Evolutionary conservation across 2,888 invertebrate genomes (phyloP).

Genomic region (Sinodicranocentrus sp.): DNA sequence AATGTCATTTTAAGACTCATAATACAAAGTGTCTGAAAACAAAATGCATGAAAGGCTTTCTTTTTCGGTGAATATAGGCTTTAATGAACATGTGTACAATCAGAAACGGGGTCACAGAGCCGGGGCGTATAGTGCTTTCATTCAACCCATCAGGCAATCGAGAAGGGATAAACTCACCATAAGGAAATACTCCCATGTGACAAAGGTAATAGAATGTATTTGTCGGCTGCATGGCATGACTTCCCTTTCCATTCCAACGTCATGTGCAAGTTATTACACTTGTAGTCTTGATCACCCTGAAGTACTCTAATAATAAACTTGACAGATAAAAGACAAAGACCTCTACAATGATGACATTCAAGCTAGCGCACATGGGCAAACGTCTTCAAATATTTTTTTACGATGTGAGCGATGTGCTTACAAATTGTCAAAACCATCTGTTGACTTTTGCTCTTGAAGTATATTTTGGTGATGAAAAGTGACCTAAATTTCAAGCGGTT

Average conservation of each 20-base stretch:
- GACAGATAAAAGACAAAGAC: too few species aligned
- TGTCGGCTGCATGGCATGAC: too few species aligned
- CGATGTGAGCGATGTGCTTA: too few species aligned
- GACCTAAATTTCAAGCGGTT: conserved; percentile 6
- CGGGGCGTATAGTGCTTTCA: conserved; percentile 44
- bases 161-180: conserved; percentile 44
- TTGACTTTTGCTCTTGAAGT: not conserved
- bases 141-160: conserved; percentile 17
- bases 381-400: too few species aligned
- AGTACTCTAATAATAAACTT: too few species aligned
- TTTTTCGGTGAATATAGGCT: conserved; percentile 23
- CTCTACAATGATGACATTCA: too few species aligned
- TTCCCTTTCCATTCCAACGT: too few species aligned
- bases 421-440: too few species aligned
- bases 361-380: too few species aligned
- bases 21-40: not conserved
- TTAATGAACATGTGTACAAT: conserved; percentile 54
- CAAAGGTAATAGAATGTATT: too few species aligned
- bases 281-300: too few species aligned
- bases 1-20: not conserved
- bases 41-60: not conserved
- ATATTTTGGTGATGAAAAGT: not conserved
- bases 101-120: conserved; percentile 43
- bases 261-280: too few species aligned
- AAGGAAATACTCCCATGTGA: conserved; percentile 42